Conservation (phyloP, 2,113 vertebrate genomes). For the Drymodes brunneopygia region DNA sequence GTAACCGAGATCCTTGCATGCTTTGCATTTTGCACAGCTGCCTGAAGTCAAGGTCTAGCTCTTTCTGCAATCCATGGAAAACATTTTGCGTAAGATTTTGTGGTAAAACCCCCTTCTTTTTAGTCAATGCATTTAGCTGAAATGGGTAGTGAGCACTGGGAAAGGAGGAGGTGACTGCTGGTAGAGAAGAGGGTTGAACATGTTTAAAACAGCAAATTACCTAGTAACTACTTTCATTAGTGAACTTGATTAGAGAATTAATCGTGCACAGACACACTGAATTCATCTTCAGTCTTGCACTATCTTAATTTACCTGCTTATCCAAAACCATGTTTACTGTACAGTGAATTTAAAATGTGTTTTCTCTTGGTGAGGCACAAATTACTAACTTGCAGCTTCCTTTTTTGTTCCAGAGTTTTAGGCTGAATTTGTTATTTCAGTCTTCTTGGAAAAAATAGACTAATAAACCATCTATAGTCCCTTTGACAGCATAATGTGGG, state of each 20-base stretch:
- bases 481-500: not conserved
- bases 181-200: slow-evolving; percentile 7
- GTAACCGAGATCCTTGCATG: not conserved
- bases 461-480: not conserved
- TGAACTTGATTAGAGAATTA: not conserved
- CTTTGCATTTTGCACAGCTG: slow-evolving; percentile 60
- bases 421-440: slow-evolving; percentile 57
- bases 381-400: slow-evolving; percentile 11
- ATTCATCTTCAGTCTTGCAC: not conserved
- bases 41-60: slow-evolving; percentile 29
- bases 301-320: not conserved
- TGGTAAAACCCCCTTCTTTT: slow-evolving; percentile 36
- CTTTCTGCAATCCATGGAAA: slow-evolving; percentile 65
- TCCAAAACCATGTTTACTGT: not conserved
- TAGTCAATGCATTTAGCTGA: slow-evolving; percentile 30
- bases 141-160: not conserved
- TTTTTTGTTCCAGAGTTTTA: slow-evolving; percentile 31
- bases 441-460: slow-evolving; percentile 61
- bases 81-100: slow-evolving; percentile 56
- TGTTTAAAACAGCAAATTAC: not conserved
- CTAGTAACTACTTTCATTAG: not conserved
- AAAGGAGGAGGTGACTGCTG: not conserved
- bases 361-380: not conserved
- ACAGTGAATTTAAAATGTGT: too few relatives aligned
- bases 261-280: not conserved